Evolutionary conservation across 2,888 invertebrate species (phyloP).

Genomic region (Gerosis bhagava): DNA sequence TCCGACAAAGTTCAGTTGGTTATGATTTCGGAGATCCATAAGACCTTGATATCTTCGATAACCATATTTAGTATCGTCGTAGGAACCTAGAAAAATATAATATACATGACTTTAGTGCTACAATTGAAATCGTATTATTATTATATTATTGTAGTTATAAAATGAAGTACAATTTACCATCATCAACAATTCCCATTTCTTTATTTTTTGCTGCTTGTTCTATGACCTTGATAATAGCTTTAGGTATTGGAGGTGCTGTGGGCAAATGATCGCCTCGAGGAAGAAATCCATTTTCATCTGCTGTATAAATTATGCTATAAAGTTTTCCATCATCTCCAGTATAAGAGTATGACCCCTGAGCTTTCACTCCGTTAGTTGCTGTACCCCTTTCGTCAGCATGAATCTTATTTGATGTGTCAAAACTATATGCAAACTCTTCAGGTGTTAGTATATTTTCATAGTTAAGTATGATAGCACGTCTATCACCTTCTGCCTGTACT

Average conservation of each 20-base stretch:
- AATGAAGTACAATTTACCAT: constrained; percentile 51
- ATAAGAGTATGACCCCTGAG: constrained; percentile 62
- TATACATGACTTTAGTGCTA: background rate
- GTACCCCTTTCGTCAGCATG: constrained; percentile 62
- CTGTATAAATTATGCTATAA: constrained; percentile 58
- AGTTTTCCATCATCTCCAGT: constrained; percentile 67
- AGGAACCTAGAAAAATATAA: constrained; percentile 52
- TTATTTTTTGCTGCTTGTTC: constrained; percentile 55
- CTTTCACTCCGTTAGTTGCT: constrained; percentile 57
- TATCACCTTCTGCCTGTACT: constrained; percentile 51
- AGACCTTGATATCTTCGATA: constrained; percentile 48
- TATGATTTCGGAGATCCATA: background rate
- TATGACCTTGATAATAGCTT: constrained; percentile 59
- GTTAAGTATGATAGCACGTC: constrained; percentile 54
- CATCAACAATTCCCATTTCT: constrained; percentile 54
- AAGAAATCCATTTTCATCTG: constrained; percentile 68
- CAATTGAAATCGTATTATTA: background rate
- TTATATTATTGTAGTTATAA: too few species aligned
- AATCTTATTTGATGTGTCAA: constrained; percentile 68
- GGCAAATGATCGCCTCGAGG: constrained; percentile 68
- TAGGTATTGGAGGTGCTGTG: constrained; percentile 65
- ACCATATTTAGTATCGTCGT: constrained; percentile 64
- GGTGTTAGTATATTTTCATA: constrained; percentile 54
- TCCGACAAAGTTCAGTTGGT: too few species aligned
- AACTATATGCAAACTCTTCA: constrained; percentile 58